These are phyloP conservation scores for Dasyornis broadbenti DNA, from an alignment of 2,113 vertebrate genomes.

Conservation along the genomic window DNA sequence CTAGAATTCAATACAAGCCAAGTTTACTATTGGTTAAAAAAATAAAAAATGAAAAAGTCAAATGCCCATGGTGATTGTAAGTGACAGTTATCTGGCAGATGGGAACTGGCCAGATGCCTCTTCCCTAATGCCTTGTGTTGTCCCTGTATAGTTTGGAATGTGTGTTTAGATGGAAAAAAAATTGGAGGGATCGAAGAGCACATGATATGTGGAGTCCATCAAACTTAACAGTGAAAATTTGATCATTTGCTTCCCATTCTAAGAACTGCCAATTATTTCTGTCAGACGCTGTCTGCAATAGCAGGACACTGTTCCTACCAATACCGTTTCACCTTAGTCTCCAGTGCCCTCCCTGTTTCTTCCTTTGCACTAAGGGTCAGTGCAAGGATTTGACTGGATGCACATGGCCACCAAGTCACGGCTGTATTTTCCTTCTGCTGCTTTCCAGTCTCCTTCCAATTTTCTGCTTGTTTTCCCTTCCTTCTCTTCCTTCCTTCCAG, in stretches of 20 bases:
- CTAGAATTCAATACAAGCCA: background rate
- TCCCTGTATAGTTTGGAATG: background rate
- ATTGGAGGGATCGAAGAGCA: background rate
- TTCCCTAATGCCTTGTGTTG: background rate
- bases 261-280: background rate
- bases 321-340: background rate
- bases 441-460: background rate
- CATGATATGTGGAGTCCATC: background rate
- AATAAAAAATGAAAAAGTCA: background rate
- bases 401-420: background rate
- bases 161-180: background rate
- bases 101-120: background rate
- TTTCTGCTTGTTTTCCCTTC: background rate
- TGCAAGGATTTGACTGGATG: background rate
- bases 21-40: background rate
- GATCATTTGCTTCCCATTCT: background rate
- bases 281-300: background rate
- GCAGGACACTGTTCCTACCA: background rate
- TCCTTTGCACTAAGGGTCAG: background rate
- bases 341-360: background rate
- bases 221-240: background rate
- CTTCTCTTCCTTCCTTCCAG: background rate
- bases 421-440: background rate
- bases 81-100: background rate
- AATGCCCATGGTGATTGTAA: background rate